Conservation (phyloP, 2,888 invertebrate genomes). For the Mechanitis mazaeus region DNA sequence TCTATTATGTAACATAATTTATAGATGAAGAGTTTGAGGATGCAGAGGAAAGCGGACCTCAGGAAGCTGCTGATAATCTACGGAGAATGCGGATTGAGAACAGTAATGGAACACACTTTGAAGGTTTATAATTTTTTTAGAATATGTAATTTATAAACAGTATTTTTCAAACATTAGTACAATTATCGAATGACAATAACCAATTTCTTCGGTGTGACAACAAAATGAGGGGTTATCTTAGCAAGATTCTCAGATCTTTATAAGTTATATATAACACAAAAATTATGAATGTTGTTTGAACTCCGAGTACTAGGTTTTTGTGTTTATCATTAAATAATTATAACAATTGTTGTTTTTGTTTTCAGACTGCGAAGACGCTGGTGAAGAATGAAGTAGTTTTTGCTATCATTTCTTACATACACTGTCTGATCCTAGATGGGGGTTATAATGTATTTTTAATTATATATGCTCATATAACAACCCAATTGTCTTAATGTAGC, state of each 20-base stretch:
- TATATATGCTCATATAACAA: constrained; percentile 1
- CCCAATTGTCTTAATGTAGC: constrained; percentile 1
- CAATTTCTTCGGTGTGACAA: too few relatives aligned
- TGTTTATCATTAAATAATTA: background rate
- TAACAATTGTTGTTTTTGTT: constrained; percentile 12
- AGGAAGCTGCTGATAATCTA: constrained; percentile 51
- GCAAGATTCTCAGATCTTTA: too few relatives aligned
- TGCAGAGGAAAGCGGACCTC: constrained; percentile 51
- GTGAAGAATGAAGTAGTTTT: constrained; percentile 31
- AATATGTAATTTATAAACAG: too few relatives aligned
- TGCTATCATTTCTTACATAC: constrained; percentile 5
- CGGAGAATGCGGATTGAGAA: constrained; percentile 48
- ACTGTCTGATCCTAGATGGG: background rate
- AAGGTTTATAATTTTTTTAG: constrained; percentile 22
- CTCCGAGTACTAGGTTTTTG: background rate
- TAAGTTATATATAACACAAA: too few relatives aligned
- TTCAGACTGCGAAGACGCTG: constrained; percentile 42
- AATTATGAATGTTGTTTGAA: too few relatives aligned
- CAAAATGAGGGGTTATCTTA: too few relatives aligned
- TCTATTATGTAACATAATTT: background rate
- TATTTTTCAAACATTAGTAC: too few relatives aligned
- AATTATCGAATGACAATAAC: too few relatives aligned
- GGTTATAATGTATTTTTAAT: constrained; percentile 1
- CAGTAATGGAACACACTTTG: constrained; percentile 43
- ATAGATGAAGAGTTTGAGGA: constrained; percentile 62